Base-by-base conservation (phyloP, 2,888 invertebrate genomes). In the Andrena minutula region DNA sequence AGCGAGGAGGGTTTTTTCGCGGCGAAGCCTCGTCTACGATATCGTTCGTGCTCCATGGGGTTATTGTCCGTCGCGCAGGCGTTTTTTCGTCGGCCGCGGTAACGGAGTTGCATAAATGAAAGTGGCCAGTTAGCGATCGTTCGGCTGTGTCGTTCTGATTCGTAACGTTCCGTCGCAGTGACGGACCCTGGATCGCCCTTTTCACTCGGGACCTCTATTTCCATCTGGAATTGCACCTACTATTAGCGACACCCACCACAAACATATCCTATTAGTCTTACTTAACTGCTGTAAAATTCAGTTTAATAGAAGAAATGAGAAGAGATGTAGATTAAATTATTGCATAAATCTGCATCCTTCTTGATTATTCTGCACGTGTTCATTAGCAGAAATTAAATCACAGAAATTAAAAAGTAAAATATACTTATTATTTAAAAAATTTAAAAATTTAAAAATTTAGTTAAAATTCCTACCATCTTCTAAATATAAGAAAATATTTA, bases 51-150 rank as follows among this genome's bases (percentile, higher is more conserved):
- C 35, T 23, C 71, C 41, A 61, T n/a, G 16, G 41, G 78, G 53
- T 68, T 71, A 75, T 60, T 75, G 78, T 60, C 74, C 76, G 16
- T 51, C 28, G 28, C 30, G n/a, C 51, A 6, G 2, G n/a, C 10
- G 26, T 79, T 84, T 84, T 79, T 80, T 12, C 53, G n/a, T 26
- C 16, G 73, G 2, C 10, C 65, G 58, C 49, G 78, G 78, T 73
- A 75, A 73, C 76, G 75, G 71, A 75, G 63, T 89, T 88, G 82
- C 84, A 82, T 83, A 85, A 89, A 89, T 69, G 82, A 88, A 87
- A 86, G 86, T 79, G 81, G 75, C 68, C 79, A 76, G 79, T 84
- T 77, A 77, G 72, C 84, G 84, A 88, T 84, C 88, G 82, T 56
- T 69, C 79, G 72, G 73, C 85, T 88, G 89, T 88, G 76, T 85